Evolutionary conservation across 2,888 invertebrate species (phyloP).

Genomic region (Parnassius mnemosyne): DNA sequence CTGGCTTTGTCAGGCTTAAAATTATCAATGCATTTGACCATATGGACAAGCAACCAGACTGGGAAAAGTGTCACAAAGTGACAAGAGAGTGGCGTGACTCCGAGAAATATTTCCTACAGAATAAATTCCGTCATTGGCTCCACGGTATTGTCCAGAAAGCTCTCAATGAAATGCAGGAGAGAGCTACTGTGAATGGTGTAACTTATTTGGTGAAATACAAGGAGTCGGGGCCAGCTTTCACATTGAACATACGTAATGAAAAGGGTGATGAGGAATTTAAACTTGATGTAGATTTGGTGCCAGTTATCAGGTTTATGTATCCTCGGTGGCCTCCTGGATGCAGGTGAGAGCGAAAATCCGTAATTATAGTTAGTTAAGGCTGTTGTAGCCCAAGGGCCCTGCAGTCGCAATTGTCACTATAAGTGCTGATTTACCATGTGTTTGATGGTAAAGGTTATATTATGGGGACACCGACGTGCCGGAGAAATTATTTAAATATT

Average conservation of each 20-base stretch:
- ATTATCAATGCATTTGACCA: slow-evolving; percentile 58
- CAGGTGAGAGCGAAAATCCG: slow-evolving; percentile 41
- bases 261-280: slow-evolving; percentile 42
- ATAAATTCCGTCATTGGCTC: slow-evolving; percentile 77
- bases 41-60: slow-evolving; percentile 56
- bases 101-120: slow-evolving; percentile 68
- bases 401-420: too few species aligned
- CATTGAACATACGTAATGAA: slow-evolving; percentile 60
- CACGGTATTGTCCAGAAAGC: slow-evolving; percentile 71
- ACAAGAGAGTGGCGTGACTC: slow-evolving; percentile 67
- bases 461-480: too few species aligned
- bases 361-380: not conserved
- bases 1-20: slow-evolving; percentile 71
- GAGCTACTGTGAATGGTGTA: slow-evolving; percentile 50
- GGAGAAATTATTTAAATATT: too few species aligned
- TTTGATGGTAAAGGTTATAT: too few species aligned
- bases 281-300: slow-evolving; percentile 78
- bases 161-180: slow-evolving; percentile 54
- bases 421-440: too few species aligned
- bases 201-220: slow-evolving; percentile 53
- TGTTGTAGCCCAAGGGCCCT: too few species aligned
- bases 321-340: slow-evolving; percentile 66
- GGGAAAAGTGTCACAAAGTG: slow-evolving; percentile 60
- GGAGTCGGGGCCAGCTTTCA: slow-evolving; percentile 80
- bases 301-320: slow-evolving; percentile 69